These are phyloP conservation scores for Trigoniulus corallinus DNA, from an alignment of 1,140 invertebrate genomes.

Conservation along the genomic window DNA sequence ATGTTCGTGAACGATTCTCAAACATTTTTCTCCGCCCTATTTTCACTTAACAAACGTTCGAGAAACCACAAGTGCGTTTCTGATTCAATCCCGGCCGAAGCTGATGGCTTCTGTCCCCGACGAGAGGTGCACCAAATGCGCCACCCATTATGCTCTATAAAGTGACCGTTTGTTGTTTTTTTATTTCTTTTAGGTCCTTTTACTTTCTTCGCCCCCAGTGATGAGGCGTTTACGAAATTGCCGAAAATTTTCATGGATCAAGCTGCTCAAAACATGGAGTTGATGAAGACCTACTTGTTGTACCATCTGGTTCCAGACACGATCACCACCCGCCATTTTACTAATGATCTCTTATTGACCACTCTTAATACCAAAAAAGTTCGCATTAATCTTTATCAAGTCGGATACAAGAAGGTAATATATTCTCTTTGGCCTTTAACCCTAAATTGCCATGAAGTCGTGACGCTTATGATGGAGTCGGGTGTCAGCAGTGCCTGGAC, in stretches of 20 bases:
- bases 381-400: not conserved
- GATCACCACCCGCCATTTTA: not conserved
- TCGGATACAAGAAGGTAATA: constrained; percentile 2
- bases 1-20: too few species aligned
- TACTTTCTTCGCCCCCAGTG: constrained; percentile 4
- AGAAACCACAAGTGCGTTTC: too few species aligned
- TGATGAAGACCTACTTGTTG: not conserved
- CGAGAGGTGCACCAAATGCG: not conserved
- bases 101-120: too few species aligned
- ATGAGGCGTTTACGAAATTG: constrained; percentile 4
- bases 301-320: constrained; percentile 1
- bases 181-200: not conserved
- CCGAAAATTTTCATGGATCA: constrained; percentile 1
- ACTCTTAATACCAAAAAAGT: not conserved
- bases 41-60: too few species aligned
- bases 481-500: not conserved
- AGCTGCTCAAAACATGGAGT: not conserved
- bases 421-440: too few species aligned
- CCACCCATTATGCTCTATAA: too few species aligned
- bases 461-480: not conserved
- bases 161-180: too few species aligned
- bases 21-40: too few species aligned
- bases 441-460: too few species aligned
- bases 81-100: too few species aligned
- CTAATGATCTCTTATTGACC: not conserved